phyloP scores from a whole-genome alignment of 2,888 invertebrate genomes.

The Acleris laterana region DNA sequence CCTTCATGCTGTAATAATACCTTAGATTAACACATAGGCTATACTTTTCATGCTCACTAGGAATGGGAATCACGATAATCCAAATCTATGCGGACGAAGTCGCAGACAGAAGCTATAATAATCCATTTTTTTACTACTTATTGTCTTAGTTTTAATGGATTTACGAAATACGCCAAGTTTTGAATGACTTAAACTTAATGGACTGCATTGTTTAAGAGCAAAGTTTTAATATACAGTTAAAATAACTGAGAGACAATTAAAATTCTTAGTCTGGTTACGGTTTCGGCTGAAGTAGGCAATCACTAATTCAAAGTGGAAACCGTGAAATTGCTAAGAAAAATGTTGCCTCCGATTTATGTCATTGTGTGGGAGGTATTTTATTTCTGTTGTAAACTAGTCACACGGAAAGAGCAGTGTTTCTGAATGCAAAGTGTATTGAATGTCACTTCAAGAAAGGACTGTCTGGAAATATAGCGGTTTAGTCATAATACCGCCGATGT shows the following conservation, averaged over 20 bases:
- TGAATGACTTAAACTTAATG: no score
- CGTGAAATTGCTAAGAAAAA: slow-evolving; percentile 16
- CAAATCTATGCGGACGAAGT: no score
- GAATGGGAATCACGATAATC: no score
- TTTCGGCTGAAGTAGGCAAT: slow-evolving; percentile 2
- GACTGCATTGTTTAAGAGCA: no score
- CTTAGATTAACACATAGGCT: no score
- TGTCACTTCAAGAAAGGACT: background rate
- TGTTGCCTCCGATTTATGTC: slow-evolving; percentile 18
- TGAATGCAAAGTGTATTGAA: slow-evolving; percentile 12
- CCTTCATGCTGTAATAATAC: no score
- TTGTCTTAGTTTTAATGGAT: no score
- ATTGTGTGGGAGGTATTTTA: slow-evolving; percentile 17
- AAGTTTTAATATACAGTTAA: no score
- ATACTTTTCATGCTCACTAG: no score
- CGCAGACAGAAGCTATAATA: no score
- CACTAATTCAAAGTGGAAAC: slow-evolving; percentile 9
- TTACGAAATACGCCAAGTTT: no score
- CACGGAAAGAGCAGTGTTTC: slow-evolving; percentile 21
- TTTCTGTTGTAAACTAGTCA: slow-evolving; percentile 7
- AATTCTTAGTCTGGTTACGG: slow-evolving; percentile 4
- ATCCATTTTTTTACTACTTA: no score
- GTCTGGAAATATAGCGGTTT: background rate
- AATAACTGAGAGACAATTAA: background rate
- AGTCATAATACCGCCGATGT: background rate